Evolutionary conservation across 2,888 invertebrate species (phyloP).

Genomic region (Dromius quadrimaculatus): DNA sequence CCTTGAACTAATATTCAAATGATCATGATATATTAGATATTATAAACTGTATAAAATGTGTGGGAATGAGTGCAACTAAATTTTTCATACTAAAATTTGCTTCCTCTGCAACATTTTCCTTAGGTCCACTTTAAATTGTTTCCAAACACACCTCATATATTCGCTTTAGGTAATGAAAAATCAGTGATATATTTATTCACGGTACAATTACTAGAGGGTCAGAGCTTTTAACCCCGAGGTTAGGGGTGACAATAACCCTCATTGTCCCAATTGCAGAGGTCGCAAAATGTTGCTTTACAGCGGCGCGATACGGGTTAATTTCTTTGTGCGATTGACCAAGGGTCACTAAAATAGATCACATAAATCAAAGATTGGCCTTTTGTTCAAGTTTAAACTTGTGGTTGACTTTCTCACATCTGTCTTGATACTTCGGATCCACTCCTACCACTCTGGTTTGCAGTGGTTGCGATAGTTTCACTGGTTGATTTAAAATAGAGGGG

Average conservation of each 20-base stretch:
- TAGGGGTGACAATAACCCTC: conserved; percentile 59
- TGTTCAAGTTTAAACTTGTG: conserved; percentile 27
- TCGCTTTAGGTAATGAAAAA: conserved; percentile 62
- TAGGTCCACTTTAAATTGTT: conserved; percentile 50
- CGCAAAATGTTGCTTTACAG: conserved; percentile 29
- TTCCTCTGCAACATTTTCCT: neutral
- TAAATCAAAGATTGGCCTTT: conserved; percentile 44
- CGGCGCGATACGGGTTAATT: conserved; percentile 45
- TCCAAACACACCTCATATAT: conserved; percentile 39
- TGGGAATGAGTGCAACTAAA: too few species aligned
- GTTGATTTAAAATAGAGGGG: too few species aligned
- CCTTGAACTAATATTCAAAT: too few species aligned
- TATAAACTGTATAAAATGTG: too few species aligned
- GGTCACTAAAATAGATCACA: conserved; percentile 51
- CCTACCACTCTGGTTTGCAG: conserved; percentile 13
- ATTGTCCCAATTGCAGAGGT: conserved; percentile 19
- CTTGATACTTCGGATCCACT: conserved; percentile 31
- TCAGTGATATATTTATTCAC: conserved; percentile 66
- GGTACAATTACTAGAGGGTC: conserved; percentile 65
- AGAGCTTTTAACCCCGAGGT: conserved; percentile 66
- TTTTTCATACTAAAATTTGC: neutral
- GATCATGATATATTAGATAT: too few species aligned
- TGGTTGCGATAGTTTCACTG: neutral
- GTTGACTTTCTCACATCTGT: conserved; percentile 40
- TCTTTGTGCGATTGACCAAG: conserved; percentile 45